phyloP scores from a whole-genome alignment of 2,888 invertebrate genomes.

The Aspidiotus destructor region DNA sequence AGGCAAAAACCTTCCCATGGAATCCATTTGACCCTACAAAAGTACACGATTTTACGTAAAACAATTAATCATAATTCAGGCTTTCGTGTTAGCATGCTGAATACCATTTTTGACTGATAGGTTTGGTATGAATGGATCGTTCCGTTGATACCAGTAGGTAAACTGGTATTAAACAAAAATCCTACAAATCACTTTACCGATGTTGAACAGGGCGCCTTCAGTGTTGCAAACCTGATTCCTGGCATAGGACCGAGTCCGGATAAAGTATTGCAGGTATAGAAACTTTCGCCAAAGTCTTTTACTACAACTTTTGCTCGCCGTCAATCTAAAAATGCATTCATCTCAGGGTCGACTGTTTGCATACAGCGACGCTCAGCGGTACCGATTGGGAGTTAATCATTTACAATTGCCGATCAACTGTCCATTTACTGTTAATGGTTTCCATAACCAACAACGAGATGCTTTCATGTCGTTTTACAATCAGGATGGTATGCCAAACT shows the following conservation, averaged over 20 bases:
- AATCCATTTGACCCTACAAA: slow-evolving; percentile 94
- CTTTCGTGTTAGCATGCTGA: too few relatives aligned
- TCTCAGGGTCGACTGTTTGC: slow-evolving; percentile 70
- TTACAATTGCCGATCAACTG: slow-evolving; percentile 92
- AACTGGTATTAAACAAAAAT: too few relatives aligned
- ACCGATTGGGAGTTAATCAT: slow-evolving; percentile 84
- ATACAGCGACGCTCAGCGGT: slow-evolving; percentile 84
- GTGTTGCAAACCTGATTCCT: too few relatives aligned
- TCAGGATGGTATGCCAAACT: slow-evolving; percentile 84
- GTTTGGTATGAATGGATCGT: too few relatives aligned
- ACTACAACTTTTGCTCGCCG: neutral
- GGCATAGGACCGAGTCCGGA: too few relatives aligned
- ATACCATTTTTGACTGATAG: too few relatives aligned
- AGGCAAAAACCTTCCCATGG: slow-evolving; percentile 67
- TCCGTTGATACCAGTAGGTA: too few relatives aligned
- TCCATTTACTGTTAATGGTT: slow-evolving; percentile 53
- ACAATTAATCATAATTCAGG: too few relatives aligned
- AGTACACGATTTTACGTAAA: slow-evolving; percentile 40
- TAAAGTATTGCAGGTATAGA: too few relatives aligned
- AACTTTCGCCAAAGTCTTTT: neutral
- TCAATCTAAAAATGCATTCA: slow-evolving; percentile 2
- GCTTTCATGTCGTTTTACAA: slow-evolving; percentile 70
- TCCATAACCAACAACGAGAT: slow-evolving; percentile 81
- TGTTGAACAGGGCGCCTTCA: too few relatives aligned
- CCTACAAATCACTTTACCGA: too few relatives aligned